Evolutionary conservation across 2,113 vertebrate genomes (phyloP), one percentile per base, ranked within the genome.

Genomic region (Dipodomys merriami): DNA sequence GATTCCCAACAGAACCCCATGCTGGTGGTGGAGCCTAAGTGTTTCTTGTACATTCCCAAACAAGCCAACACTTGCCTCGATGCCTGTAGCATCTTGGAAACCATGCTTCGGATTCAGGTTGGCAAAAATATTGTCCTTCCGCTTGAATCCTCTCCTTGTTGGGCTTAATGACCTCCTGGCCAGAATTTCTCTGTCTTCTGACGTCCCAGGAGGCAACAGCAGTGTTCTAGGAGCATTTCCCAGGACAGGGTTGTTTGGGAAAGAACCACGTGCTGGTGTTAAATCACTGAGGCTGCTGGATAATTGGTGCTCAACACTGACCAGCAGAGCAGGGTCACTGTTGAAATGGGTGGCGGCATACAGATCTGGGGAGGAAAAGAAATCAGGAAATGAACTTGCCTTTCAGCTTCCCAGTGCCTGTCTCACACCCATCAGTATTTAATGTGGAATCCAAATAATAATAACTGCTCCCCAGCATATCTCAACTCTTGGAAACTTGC

Each of bases 301-400:
- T 67, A 93, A 91, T 7, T 95, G 94, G 67, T 97, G 94, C 6
- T 96, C 94, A 29, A n/a, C 83, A 53, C 53, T 95, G 76, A 64
- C 78, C 35, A 92, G 62, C 77, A 93, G 86, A 84, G 85, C 80
- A 84, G 95, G 92, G 35, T 97, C 96, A 80, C 93, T 95, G 87
- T 91, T 94, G 88, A 95, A 96, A 69, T 96, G 96, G 80, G 96
- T 91, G 67, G 96, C 93, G 35, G 95, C 93, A 88, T 97, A 97
- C 57, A 98, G 95, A 89, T 98, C 97, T 98, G 94, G 57, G 91
- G 90, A 96, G 87, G 76, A 88, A 57, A 92, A 96, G 12, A 96
- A 46, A 53, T n/a, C 72, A 27, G 60, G 44, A 94, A 64, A 77
- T 97, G 69, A 97, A 82, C 33, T 60, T 79, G 62, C n/a, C 68